Percentiles rank a stretch among this genome's conserved stretches.
Conservation (phyloP, 2,888 invertebrate species). For the Atherix ibis region DNA sequence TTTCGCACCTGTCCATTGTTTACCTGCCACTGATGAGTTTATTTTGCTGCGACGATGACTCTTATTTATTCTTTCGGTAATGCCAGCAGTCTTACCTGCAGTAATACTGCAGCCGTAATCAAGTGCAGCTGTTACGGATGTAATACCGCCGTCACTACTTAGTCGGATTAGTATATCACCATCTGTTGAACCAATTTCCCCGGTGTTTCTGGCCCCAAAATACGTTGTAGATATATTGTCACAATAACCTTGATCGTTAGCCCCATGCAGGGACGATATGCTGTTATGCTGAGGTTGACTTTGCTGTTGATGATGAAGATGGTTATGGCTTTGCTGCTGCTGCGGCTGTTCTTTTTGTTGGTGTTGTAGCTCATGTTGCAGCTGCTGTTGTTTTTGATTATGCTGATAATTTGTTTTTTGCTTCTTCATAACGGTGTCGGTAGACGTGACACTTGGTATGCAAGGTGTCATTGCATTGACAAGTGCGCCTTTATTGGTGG, state of each 20-base stretch:
- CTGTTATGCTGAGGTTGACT: not conserved
- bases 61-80: no score
- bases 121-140: no score
- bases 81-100: no score
- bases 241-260: constrained; percentile 1
- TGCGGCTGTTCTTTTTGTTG: constrained; percentile 32
- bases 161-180: no score
- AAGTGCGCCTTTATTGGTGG: no score
- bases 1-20: no score
- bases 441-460: constrained; percentile 18
- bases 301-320: constrained; percentile 10
- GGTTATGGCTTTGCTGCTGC: constrained; percentile 18
- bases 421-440: not conserved
- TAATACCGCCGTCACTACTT: no score
- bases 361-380: constrained; percentile 27
- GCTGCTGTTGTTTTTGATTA: constrained; percentile 33
- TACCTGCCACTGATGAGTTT: no score
- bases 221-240: not conserved
- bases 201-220: constrained; percentile 9
- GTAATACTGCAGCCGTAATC: no score
- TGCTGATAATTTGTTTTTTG: constrained; percentile 22
- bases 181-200: no score
- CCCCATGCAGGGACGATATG: no score
- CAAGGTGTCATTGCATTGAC: constrained; percentile 21
- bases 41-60: no score